Evolutionary conservation across 2,113 vertebrate species (phyloP), one percentile per base, ranked within the genome.

Genomic region (Pelmatolapia mariae): DNA sequence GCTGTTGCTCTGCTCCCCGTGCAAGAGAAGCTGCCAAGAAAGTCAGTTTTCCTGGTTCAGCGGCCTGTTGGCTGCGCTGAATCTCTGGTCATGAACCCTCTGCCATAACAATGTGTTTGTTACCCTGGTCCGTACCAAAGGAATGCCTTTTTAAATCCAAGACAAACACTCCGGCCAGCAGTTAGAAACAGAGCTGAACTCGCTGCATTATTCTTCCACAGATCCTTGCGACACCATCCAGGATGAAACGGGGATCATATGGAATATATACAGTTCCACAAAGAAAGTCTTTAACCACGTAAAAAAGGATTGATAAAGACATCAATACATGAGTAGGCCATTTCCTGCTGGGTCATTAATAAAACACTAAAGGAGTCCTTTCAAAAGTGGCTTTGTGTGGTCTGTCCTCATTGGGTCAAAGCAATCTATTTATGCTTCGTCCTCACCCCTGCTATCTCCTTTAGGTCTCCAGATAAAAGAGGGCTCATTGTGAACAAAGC

Each of bases 281-380:
- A 53, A 87, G 61, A 86, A 78, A 56, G 78, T 82, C 15, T 45
- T 59, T 66, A 33, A 82, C 84, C 57, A 66, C 0, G 40, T 56
- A 80, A 90, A 82, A 92, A 63, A 84, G 45, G 61, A 85, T 26
- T 86, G 85, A 93, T 83, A 84, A 89, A 29, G 81, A 26, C 87
- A 93, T 94, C 91, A 82, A 95, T 94, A 91, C 82, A 89, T 43
- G 85, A 81, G 8, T 57, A n/a, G 71, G 88, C 52, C 71, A 86
- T 13, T 19, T 61, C 89, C 86, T 7, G 26, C 87, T 80, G 89
- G 56, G 84, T 86, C 89, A 95, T 95, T 87, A 95, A 96, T 96
- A 95, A 96, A 95, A 92, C 93, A 96, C 94, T 92, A 93, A 96
- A 94, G 90, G 89, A 87, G 80, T 89, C 86, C 93, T 93, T 94